Evolutionary conservation across 2,113 vertebrate genomes (phyloP).

Genomic region (Acanthisitta chloris): DNA sequence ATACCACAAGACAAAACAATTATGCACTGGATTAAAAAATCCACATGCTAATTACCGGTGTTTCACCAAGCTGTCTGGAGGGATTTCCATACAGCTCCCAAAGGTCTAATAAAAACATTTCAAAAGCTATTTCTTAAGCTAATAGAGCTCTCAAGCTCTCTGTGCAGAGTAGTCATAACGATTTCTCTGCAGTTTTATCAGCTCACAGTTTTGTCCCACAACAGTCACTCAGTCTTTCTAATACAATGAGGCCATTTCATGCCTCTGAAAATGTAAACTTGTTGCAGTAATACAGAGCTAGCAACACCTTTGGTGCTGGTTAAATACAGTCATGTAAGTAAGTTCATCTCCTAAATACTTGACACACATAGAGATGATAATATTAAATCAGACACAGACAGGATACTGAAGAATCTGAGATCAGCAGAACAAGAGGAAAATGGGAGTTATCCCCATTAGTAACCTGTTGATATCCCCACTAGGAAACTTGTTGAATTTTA

Average conservation of each 20-base stretch:
- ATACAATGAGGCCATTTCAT: neutral
- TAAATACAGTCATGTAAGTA: neutral
- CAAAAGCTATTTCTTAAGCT: constrained; percentile 38
- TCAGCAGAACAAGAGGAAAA: neutral
- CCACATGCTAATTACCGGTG: constrained; percentile 7
- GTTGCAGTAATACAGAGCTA: neutral
- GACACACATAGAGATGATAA: neutral
- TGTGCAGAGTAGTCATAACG: neutral
- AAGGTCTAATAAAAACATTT: constrained; percentile 24
- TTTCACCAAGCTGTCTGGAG: constrained; percentile 1
- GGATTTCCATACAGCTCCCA: constrained; percentile 2
- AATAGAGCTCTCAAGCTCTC: constrained; percentile 1
- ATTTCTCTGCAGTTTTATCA: neutral
- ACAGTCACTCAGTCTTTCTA: neutral
- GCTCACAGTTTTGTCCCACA: neutral
- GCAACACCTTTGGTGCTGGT: neutral
- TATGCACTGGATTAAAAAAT: neutral
- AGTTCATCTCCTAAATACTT: neutral
- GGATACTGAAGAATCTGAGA: neutral
- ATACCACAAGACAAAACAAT: constrained; percentile 10
- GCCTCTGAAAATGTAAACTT: neutral
- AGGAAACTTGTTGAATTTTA: neutral
- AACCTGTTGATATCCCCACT: neutral
- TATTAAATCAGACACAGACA: neutral
- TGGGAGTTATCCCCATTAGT: neutral